Evolutionary conservation across 2,797 vertebrate species (phyloP).

Genomic region (Rhinichthys osculus): DNA sequence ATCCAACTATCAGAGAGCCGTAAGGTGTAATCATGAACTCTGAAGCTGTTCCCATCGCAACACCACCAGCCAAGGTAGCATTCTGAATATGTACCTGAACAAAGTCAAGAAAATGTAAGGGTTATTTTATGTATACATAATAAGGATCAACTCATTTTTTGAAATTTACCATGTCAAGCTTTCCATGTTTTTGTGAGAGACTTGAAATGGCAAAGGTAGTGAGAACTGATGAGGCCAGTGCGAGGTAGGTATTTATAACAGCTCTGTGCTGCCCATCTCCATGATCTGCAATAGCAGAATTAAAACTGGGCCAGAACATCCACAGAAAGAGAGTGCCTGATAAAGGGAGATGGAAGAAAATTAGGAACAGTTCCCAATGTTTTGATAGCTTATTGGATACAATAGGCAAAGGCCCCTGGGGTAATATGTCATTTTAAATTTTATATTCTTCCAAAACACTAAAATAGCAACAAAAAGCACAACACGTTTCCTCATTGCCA

Average conservation of each 20-base stretch:
- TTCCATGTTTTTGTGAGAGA: conserved; percentile 88
- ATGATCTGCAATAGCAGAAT: conserved; percentile 88
- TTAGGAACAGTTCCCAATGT: background rate
- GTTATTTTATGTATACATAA: background rate
- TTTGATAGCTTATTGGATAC: background rate
- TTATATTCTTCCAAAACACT: background rate
- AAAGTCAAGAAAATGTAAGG: background rate
- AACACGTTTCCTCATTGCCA: background rate
- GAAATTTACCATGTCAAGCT: conserved; percentile 89
- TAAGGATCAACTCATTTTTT: background rate
- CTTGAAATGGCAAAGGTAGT: conserved; percentile 90
- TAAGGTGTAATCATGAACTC: conserved; percentile 97
- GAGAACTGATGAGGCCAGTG: conserved; percentile 89
- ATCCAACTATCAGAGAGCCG: conserved; percentile 91
- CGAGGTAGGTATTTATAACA: conserved; percentile 94
- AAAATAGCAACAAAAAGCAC: background rate
- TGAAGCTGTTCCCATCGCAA: conserved; percentile 92
- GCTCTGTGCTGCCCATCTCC: conserved; percentile 95
- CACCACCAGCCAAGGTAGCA: conserved; percentile 92
- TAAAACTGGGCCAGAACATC: conserved; percentile 99
- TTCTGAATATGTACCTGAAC: conserved; percentile 97
- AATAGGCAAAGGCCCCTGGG: background rate
- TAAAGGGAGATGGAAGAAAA: background rate
- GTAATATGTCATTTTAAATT: background rate
- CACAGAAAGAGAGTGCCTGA: conserved; percentile 95